Evolutionary conservation across 2,797 vertebrate genomes (phyloP), one percentile per base, ranked within the genome.

Genomic region (Carduelis carduelis): DNA sequence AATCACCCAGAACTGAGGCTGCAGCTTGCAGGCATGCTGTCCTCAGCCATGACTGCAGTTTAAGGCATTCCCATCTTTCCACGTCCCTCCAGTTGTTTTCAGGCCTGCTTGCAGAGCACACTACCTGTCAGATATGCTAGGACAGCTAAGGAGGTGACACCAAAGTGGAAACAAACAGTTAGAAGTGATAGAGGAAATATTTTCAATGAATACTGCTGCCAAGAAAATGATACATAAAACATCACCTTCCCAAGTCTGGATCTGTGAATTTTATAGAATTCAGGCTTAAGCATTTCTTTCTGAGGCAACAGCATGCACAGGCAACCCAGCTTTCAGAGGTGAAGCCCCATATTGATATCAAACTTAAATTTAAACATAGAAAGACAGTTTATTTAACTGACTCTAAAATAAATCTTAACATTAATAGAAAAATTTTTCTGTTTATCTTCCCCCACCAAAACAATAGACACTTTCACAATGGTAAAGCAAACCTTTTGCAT

Each of bases 161-260:
- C 84, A 52, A 77, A 83, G 53, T 39, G 17, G 79, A 91, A 95
- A 69, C 22, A 91, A 96, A 72, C 50, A 19, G 41, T 41, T 41
- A 41, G 39, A 30, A 75, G 76, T 68, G 91, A 94, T 23, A 64
- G 82, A 89, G n/a, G 68, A 89, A 93, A 78, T 92, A 92, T 83
- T 93, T 83, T 64, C 87, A 89, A 80, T 68, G 52, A 93, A 70
- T 23, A 66, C 56, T 49, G 30, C 84, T 96, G 84, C 87, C 82
- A 95, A 87, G 64, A 83, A 89, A 77, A 83, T 75, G 4, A 80
- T 71, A 64, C 47, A 80, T 63, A 85, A 92, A 93, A 80, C 53
- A 77, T 74, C 37, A 46, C 41, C 43, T 83, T 56, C 64, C 60
- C 37, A 77, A 79, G 47, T 60, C 56, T n/a, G 4, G 37, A 56